Base-by-base conservation (phyloP, 2,113 vertebrate species). In the Mustela nigripes region DNA sequence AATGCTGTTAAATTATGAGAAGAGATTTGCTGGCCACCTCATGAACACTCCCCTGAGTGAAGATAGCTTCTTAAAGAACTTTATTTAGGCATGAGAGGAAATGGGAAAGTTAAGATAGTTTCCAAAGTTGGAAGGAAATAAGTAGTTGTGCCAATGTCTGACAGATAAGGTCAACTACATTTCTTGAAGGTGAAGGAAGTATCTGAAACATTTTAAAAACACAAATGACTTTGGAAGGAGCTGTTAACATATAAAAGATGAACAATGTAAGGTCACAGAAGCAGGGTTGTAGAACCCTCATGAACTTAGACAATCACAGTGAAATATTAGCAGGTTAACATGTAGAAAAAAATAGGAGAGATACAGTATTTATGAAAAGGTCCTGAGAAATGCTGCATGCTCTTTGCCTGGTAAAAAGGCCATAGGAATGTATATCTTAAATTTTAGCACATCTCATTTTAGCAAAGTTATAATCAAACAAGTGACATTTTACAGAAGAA, bases 71-170 rank as follows among this genome's bases (percentile, higher is more conserved):
- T 96, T 94, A 84, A 93, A 71, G 73, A 97, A 86, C 91, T 96
- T 95, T 84, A n/a, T 56, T 91, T 86, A 97, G 91, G 78, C 24
- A 67, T 26, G 84, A 97, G 36, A 84, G 21, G 74, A 97, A 97
- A 97, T 91, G 85, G 95, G 5, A 97, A 98, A 98, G 98, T 97
- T 95, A 95, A 98, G 95, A 94, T 83, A 33, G 83, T 93, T 94
- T 11, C 74, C 74, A 90, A 97, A 97, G 94, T 97, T 96, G 82
- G 80, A 78, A 97, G 67, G 94, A 98, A 92, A 96, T 24, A 80
- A 80, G 96, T 93, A 90, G 22, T 90, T 84, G 81, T 97, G 69
- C 39, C 89, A 91, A 33, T 69, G n/a, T 96, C 39, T 95, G 80
- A 94, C 92, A 74, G 74, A 84, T 58, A 74, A 50, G 11, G 45